Evolutionary conservation across 2,113 vertebrate genomes (phyloP).

Genomic region (Lagopus muta): DNA sequence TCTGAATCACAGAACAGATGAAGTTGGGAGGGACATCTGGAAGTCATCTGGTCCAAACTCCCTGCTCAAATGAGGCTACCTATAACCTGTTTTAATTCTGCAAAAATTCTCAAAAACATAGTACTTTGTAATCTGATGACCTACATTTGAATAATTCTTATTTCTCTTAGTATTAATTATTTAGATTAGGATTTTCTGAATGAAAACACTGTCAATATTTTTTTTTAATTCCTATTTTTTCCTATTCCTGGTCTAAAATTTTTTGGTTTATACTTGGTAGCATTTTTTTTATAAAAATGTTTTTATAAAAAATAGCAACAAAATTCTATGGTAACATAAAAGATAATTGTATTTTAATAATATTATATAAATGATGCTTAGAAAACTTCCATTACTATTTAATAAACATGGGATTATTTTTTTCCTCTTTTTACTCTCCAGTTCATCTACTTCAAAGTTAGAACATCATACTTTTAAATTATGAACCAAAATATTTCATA

Average conservation of each 20-base stretch:
- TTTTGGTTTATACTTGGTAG: background rate
- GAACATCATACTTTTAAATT: background rate
- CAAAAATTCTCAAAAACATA: background rate
- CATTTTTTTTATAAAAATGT: background rate
- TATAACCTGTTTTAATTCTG: background rate
- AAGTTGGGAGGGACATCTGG: background rate
- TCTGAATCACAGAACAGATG: background rate
- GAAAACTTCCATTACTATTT: background rate
- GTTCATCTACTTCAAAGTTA: background rate
- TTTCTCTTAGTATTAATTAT: background rate
- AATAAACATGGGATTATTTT: background rate
- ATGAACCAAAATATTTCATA: background rate
- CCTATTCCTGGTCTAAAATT: background rate
- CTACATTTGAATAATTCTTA: background rate
- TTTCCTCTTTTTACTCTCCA: background rate
- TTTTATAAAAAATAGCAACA: background rate
- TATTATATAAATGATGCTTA: background rate
- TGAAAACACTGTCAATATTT: background rate
- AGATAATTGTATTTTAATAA: fast-evolving
- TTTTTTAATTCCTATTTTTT: background rate
- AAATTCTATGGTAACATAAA: background rate
- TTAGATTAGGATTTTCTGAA: background rate
- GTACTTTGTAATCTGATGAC: background rate
- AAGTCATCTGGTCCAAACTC: fast-evolving
- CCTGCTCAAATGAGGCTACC: fast-evolving